Conservation (phyloP, 2,797 vertebrate genomes). For the Hoplostethus atlanticus region DNA sequence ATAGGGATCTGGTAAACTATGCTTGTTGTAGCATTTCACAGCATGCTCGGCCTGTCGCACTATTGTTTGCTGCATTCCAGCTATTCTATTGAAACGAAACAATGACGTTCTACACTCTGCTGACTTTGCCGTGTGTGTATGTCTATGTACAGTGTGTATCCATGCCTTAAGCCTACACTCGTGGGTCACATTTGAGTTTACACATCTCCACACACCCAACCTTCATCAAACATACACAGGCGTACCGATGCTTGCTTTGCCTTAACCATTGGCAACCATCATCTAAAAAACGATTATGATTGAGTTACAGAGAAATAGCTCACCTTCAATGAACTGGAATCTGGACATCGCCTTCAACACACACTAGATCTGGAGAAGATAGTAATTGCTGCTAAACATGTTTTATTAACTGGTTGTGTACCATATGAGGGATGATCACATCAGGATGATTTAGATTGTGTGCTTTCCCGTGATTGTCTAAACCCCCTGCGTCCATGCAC, state of each 20-base stretch:
- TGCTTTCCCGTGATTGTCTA: too few species aligned
- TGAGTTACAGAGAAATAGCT: too few species aligned
- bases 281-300: background rate
- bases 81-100: slow-evolving; percentile 65
- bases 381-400: background rate
- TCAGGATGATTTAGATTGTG: background rate
- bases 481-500: too few species aligned
- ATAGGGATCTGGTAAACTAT: slow-evolving; percentile 25
- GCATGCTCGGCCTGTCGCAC: background rate
- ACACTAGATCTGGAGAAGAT: background rate
- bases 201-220: slow-evolving; percentile 31
- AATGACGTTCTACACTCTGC: slow-evolving; percentile 55
- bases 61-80: slow-evolving; percentile 60
- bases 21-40: slow-evolving; percentile 32
- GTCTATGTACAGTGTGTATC: background rate
- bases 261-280: background rate
- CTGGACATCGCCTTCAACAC: too few species aligned
- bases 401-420: too few species aligned
- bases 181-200: slow-evolving; percentile 25
- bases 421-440: background rate
- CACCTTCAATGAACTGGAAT: too few species aligned
- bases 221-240: slow-evolving; percentile 55
- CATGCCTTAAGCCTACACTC: slow-evolving; percentile 2
- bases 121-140: slow-evolving; percentile 49
- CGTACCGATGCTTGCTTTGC: background rate